Conservation (phyloP, 2,888 invertebrate genomes). For the Elegia similella region DNA sequence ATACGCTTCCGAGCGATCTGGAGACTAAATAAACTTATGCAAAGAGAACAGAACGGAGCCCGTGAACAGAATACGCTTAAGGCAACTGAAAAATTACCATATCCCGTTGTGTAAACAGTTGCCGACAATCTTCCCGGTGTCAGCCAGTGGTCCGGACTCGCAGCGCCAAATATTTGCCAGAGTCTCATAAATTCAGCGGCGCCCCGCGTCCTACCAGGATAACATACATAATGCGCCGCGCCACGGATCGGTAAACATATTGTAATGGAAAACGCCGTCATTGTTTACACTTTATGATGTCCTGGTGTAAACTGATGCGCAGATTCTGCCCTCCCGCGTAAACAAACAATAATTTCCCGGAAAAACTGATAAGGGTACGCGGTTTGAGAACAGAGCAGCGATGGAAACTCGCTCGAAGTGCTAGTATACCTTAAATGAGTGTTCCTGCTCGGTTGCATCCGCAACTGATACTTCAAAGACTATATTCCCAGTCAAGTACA, state of each 20-base stretch:
- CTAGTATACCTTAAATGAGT: too few species aligned
- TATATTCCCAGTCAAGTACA: too few species aligned
- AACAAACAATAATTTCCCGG: conserved; percentile 43
- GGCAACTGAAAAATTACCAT: conserved; percentile 72
- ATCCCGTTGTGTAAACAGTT: conserved; percentile 69
- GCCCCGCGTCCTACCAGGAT: conserved; percentile 73
- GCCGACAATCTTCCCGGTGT: conserved; percentile 77
- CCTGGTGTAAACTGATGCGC: conserved; percentile 73
- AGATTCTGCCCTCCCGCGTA: conserved; percentile 44
- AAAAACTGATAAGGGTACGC: conserved; percentile 28
- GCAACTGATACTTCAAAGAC: too few species aligned
- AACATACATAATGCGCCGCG: conserved; percentile 79
- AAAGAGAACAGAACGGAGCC: conserved; percentile 46
- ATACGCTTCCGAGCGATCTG: conserved; percentile 39
- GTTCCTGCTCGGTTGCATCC: too few species aligned
- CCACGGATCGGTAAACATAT: conserved; percentile 81
- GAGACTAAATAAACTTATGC: conserved; percentile 33
- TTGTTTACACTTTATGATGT: conserved; percentile 81
- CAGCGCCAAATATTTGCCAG: conserved; percentile 79
- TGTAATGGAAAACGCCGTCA: conserved; percentile 81
- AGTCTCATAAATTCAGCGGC: conserved; percentile 76
- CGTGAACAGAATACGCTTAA: conserved; percentile 60
- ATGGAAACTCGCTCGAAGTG: conserved; percentile 2
- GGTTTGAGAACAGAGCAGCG: neutral
- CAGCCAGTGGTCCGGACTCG: conserved; percentile 70